These are phyloP conservation scores for Fissipunctia ypsillon DNA, from an alignment of 2,888 invertebrate species.

Conservation along the genomic window DNA sequence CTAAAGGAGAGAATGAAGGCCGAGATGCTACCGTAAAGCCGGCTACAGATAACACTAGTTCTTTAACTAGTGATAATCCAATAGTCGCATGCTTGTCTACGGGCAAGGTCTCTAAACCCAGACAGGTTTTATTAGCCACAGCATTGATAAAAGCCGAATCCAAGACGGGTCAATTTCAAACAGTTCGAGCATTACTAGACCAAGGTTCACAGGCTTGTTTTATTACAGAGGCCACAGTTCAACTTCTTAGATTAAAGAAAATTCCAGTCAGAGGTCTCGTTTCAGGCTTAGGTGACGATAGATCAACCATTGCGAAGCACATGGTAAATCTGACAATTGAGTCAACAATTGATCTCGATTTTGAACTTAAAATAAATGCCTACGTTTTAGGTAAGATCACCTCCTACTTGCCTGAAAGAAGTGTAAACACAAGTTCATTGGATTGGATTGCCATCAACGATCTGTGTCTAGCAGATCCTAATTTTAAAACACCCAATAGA, in stretches of 20 bases:
- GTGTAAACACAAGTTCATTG: not conserved
- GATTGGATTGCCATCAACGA: not conserved
- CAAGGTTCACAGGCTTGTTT: slow-evolving; percentile 67
- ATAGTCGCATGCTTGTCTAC: slow-evolving; percentile 37
- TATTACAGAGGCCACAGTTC: slow-evolving; percentile 63
- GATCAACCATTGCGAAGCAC: slow-evolving; percentile 14
- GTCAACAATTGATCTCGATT: not conserved
- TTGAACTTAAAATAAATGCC: slow-evolving; percentile 4
- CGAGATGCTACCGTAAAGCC: not conserved
- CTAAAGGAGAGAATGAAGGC: not conserved
- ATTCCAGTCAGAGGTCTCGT: slow-evolving; percentile 43
- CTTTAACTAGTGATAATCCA: slow-evolving; percentile 8
- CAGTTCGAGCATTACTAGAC: slow-evolving; percentile 60
- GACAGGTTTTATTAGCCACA: slow-evolving; percentile 64
- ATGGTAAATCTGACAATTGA: slow-evolving; percentile 11
- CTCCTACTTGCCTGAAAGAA: not conserved
- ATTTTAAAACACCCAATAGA: slow-evolving; percentile 1
- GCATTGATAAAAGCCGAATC: slow-evolving; percentile 61
- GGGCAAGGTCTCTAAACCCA: slow-evolving; percentile 4
- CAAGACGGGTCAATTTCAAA: slow-evolving; percentile 29
- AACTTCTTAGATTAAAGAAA: slow-evolving; percentile 56
- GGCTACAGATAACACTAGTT: not conserved
- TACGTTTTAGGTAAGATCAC: slow-evolving; percentile 8
- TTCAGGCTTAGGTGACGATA: slow-evolving; percentile 24
- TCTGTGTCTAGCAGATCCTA: not conserved